phyloP scores from a whole-genome alignment of 2,797 vertebrate genomes.

The Vultur gryphus region DNA sequence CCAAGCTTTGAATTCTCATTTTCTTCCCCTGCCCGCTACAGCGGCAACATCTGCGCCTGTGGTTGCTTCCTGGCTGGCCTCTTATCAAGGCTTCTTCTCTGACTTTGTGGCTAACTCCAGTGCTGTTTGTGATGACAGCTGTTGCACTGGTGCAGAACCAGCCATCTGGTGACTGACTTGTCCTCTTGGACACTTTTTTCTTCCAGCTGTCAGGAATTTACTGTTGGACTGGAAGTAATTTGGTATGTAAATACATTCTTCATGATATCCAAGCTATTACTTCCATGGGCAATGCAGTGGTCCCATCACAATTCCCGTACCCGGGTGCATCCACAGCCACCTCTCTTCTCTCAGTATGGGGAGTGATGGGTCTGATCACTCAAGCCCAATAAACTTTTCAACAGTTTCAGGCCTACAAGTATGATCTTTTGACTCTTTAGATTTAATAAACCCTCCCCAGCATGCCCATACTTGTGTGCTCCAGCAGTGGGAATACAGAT shows the following conservation, averaged over 20 bases:
- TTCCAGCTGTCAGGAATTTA: slow-evolving; percentile 51
- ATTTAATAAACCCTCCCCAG: neutral
- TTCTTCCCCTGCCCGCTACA: neutral
- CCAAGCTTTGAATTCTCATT: slow-evolving; percentile 30
- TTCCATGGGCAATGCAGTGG: neutral
- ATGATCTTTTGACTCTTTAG: neutral
- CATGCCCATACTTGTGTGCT: neutral
- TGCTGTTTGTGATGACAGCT: slow-evolving; percentile 60
- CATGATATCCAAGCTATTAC: neutral
- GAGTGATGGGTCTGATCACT: neutral
- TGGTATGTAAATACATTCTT: slow-evolving; percentile 53
- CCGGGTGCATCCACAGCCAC: neutral
- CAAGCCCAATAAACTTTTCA: neutral
- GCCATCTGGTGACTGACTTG: slow-evolving; percentile 49
- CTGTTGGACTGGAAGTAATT: slow-evolving; percentile 40
- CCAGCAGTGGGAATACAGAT: neutral
- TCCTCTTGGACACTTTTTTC: slow-evolving; percentile 35
- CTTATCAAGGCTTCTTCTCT: slow-evolving; percentile 36
- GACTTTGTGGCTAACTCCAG: neutral
- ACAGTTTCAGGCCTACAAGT: neutral
- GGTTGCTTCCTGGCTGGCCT: slow-evolving; percentile 49
- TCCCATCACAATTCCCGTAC: neutral
- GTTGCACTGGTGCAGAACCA: slow-evolving; percentile 38
- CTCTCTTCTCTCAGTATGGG: neutral
- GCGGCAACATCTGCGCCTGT: neutral